A percentile compares a stretch with the other conserved stretches of the same genome.
phyloP scores from a whole-genome alignment of 2,113 vertebrate species.

The Corythoichthys haematopterus region DNA sequence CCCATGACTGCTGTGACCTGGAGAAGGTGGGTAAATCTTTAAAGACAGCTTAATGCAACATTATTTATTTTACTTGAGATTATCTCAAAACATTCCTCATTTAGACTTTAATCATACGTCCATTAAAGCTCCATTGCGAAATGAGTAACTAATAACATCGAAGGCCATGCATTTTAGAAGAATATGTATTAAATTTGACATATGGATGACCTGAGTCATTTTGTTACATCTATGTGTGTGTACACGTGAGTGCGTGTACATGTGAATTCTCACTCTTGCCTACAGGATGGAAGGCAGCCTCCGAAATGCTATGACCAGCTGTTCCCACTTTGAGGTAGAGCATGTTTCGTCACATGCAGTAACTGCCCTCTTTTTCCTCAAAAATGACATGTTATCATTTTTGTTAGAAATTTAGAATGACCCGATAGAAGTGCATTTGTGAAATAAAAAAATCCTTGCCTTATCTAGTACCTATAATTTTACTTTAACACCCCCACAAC shows the following conservation, averaged over 20 bases:
- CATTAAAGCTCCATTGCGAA: neutral
- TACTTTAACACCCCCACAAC: too few relatives aligned
- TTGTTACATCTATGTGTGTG: neutral
- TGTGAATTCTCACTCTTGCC: too few relatives aligned
- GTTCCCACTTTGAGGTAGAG: neutral
- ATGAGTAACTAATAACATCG: neutral
- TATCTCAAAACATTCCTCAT: neutral
- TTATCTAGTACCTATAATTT: too few relatives aligned
- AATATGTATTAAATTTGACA: neutral
- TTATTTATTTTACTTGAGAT: neutral
- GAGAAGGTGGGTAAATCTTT: neutral
- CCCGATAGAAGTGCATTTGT: neutral
- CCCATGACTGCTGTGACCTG: constrained; percentile 1
- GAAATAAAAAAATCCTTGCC: neutral
- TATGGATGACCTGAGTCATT: neutral
- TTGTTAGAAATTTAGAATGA: too few relatives aligned
- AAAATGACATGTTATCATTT: too few relatives aligned
- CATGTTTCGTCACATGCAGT: neutral
- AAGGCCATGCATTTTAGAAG: neutral
- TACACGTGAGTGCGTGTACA: too few relatives aligned
- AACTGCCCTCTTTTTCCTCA: neutral
- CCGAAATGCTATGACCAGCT: neutral
- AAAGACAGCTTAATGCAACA: neutral
- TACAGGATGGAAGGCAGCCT: neutral
- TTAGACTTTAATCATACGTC: neutral